Evolutionary conservation across 2,113 vertebrate species (phyloP).

Genomic region (Platysteira castanea): DNA sequence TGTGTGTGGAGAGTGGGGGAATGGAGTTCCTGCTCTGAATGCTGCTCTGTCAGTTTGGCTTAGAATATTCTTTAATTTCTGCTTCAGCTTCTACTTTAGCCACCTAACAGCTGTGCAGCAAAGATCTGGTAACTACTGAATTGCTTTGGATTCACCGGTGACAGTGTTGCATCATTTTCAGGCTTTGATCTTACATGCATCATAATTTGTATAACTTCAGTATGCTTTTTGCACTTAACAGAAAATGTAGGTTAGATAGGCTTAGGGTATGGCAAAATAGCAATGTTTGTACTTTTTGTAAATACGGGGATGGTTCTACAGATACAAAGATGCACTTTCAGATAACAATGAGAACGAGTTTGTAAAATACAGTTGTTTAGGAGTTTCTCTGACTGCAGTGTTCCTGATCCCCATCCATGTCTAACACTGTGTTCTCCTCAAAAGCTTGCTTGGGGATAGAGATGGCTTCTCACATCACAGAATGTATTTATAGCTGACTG

Average conservation of each 20-base stretch:
- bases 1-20: neutral
- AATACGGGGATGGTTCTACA: constrained; percentile 42
- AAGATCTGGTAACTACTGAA: neutral
- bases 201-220: neutral
- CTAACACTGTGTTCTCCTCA: neutral
- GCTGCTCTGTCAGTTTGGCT: neutral
- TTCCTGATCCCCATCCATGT: neutral
- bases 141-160: neutral
- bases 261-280: neutral
- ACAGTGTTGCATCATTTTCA: neutral
- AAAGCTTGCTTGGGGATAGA: neutral
- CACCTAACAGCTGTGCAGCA: neutral
- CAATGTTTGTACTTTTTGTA: constrained; percentile 24
- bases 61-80: neutral
- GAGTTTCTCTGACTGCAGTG: neutral
- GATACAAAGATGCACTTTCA: constrained; percentile 49
- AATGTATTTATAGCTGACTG: constrained; percentile 14
- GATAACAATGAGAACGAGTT: neutral
- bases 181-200: neutral
- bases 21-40: neutral
- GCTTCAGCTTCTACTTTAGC: neutral
- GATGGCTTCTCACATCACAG: neutral
- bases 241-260: neutral
- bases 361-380: neutral
- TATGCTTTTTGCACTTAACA: constrained; percentile 34